Conservation (phyloP, 2,888 invertebrate species). For the Mechanitis mazaeus region DNA sequence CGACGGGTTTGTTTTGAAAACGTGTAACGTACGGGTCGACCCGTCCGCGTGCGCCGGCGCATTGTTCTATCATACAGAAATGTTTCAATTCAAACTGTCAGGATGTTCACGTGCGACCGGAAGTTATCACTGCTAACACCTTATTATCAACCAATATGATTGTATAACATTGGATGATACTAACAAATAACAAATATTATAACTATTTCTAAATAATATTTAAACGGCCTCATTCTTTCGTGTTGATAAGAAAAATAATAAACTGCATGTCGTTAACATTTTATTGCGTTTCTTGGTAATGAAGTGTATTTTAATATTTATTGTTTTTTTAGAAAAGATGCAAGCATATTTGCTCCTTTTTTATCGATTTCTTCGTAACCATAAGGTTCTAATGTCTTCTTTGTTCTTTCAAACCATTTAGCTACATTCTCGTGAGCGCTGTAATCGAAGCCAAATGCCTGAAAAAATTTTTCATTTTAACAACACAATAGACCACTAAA, state of each 20-base stretch:
- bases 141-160: constrained; percentile 38
- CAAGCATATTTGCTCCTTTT: constrained; percentile 75
- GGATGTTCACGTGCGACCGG: constrained; percentile 58
- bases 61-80: constrained; percentile 58
- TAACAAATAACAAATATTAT: constrained; percentile 10
- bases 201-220: background rate
- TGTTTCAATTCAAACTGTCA: constrained; percentile 48
- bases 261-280: constrained; percentile 32
- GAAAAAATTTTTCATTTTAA: constrained; percentile 32
- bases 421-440: constrained; percentile 74
- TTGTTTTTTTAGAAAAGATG: constrained; percentile 68
- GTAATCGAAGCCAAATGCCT: constrained; percentile 76
- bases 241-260: constrained; percentile 40
- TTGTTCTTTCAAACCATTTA: constrained; percentile 81
- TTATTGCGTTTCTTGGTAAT: constrained; percentile 29
- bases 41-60: constrained; percentile 49
- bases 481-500: background rate
- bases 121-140: constrained; percentile 39
- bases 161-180: constrained; percentile 11
- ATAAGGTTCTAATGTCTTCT: constrained; percentile 78
- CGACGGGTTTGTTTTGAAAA: constrained; percentile 68
- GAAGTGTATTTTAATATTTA: constrained; percentile 31
- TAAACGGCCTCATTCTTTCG: constrained; percentile 8
- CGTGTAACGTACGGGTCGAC: constrained; percentile 49
- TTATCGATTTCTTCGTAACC: constrained; percentile 83